Percentiles rank a stretch among this genome's conserved stretches.
Conservation (phyloP, 64 coral and sea anemone genomes). For the Anthopleura sola region DNA sequence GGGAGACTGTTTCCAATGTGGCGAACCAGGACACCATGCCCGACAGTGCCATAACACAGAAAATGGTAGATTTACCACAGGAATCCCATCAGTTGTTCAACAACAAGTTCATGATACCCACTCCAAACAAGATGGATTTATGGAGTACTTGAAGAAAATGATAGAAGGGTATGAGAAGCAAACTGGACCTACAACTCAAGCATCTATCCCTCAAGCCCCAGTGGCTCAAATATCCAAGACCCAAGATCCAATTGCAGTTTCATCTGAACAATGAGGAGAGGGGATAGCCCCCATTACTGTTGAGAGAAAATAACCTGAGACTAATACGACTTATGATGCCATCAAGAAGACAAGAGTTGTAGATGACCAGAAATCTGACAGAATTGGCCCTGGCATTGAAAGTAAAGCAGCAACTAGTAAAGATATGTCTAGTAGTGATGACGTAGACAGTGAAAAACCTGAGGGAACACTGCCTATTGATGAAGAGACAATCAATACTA, state of each 20-base stretch:
- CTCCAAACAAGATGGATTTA: background rate
- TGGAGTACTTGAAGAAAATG: background rate
- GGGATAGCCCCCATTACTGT: background rate
- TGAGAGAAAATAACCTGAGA: background rate
- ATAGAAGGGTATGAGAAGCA: conserved; percentile 3
- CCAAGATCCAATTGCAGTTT: too few species aligned
- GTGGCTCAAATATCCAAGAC: too few species aligned
- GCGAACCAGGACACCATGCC: background rate
- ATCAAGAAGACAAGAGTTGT: background rate
- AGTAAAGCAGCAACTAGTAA: background rate
- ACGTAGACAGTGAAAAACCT: background rate
- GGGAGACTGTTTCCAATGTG: background rate
- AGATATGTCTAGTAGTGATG: background rate
- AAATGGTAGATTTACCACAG: background rate
- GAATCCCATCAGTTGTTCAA: background rate
- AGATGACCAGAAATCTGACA: background rate
- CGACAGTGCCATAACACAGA: background rate
- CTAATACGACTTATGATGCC: background rate
- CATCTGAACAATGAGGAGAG: background rate
- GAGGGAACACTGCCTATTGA: conserved; percentile 17
- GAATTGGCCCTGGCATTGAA: background rate
- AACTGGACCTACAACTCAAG: background rate
- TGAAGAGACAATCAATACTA: background rate
- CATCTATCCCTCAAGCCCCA: background rate
- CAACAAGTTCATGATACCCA: too few species aligned